Evolutionary conservation across 2,113 vertebrate species (phyloP).

Genomic region (Vulpes lagopus): DNA sequence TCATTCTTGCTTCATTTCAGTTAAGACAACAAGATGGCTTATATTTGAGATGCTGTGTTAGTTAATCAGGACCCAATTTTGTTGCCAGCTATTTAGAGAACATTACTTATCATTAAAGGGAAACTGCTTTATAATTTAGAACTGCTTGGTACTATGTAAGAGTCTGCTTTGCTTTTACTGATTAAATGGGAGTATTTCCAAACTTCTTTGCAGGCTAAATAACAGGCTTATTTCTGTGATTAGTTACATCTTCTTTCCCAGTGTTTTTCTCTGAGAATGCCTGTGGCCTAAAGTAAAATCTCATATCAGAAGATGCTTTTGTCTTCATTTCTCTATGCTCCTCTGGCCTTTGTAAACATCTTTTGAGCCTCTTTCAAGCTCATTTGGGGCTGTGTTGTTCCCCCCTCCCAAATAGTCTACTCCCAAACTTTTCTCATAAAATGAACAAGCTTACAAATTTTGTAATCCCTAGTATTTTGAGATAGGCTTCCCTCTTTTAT

Average conservation of each 20-base stretch:
- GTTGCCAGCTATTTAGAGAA: constrained; percentile 29
- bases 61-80: constrained; percentile 48
- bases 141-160: neutral
- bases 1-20: constrained; percentile 41
- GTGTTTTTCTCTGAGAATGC: constrained; percentile 28
- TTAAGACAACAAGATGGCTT: neutral
- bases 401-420: neutral
- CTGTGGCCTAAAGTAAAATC: constrained; percentile 51
- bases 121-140: constrained; percentile 20
- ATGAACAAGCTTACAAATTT: neutral
- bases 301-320: neutral
- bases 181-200: constrained; percentile 28
- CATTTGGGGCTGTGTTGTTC: neutral
- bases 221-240: constrained; percentile 56
- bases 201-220: constrained; percentile 43
- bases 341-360: constrained; percentile 35
- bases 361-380: constrained; percentile 20
- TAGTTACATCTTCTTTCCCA: constrained; percentile 25
- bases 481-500: constrained; percentile 37
- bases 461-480: constrained; percentile 34
- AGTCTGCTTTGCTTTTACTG: constrained; percentile 15
- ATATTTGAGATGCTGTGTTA: constrained; percentile 34
- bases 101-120: constrained; percentile 25
- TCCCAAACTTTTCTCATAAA: neutral
- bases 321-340: constrained; percentile 43